phyloP scores from a whole-genome alignment of 2,113 vertebrate genomes.

The Leptocoma aspasia region DNA sequence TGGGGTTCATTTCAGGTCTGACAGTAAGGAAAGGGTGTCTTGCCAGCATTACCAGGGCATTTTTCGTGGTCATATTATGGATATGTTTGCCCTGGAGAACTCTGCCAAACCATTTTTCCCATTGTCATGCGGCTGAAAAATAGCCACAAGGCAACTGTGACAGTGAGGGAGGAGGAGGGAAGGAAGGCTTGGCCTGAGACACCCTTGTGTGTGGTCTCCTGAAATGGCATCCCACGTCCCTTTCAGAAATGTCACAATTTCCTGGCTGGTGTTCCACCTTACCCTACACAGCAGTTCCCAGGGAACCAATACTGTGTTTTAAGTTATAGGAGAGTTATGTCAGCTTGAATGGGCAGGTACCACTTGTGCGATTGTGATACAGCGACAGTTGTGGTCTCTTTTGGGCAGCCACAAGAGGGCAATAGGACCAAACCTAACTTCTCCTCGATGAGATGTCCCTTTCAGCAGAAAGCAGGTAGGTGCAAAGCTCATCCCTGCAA shows the following conservation, averaged over 20 bases:
- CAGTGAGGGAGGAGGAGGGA: neutral
- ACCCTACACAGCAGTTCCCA: neutral
- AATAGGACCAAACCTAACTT: conserved; percentile 33
- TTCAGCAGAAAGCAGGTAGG: neutral
- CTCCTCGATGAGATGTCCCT: neutral
- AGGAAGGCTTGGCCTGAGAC: neutral
- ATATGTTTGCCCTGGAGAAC: neutral
- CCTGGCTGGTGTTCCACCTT: neutral
- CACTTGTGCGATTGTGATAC: neutral
- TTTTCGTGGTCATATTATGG: neutral
- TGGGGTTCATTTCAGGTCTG: neutral
- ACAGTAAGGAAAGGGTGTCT: neutral
- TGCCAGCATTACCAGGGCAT: neutral
- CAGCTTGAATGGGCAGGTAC: neutral
- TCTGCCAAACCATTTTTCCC: neutral
- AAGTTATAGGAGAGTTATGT: neutral
- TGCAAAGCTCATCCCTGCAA: neutral
- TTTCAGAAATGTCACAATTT: neutral
- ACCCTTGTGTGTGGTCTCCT: neutral
- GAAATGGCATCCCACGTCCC: neutral
- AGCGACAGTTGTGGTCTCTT: neutral
- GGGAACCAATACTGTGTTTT: neutral
- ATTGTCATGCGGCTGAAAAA: neutral
- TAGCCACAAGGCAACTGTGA: neutral
- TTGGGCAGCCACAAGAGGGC: conserved; percentile 59